Evolutionary conservation across 2,888 invertebrate species (phyloP), one percentile per base, ranked within the genome.

Genomic region (Gastrophysa polygoni): DNA sequence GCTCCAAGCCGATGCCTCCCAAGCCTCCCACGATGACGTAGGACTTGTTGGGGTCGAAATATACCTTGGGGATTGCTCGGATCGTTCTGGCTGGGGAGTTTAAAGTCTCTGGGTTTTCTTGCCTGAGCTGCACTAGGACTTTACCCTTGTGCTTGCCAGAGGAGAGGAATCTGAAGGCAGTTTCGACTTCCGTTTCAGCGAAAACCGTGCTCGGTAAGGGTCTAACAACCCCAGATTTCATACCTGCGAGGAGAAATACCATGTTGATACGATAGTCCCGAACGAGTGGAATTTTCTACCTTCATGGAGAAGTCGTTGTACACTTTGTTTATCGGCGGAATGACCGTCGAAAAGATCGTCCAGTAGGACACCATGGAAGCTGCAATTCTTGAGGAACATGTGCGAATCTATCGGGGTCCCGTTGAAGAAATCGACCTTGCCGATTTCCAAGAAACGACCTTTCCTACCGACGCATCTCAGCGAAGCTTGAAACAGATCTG

Each of bases 91-190:
- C 29, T 7, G 63, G 66, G 1, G 62, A 61, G 1, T 50, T 54
- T 4, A 61, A 7, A 5, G 21, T 38, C 4, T 43, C 24, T 1
- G 63, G 16, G 10, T 49, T 46, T 66, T 78, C 78, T 7, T 74
- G 68, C 17, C 77, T 64, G 20, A 80, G 71, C 73, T 83, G 76
- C 20, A 85, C 75, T n/a, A 85, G 59, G 1, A 84, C 82, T 83
- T 95, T 95, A 51, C 94, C 94, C 55, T 91, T 89, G 76, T 94
- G 93, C 78, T 92, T 92, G 24, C 92, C 88, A 18, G 84, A 82
- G 0, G 86, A 84, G 79, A 89, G 83, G 62, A 82, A 85, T 63
- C 87, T 83, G 77, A 91, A 92, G 0, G 92, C 92, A 60, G 85
- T 82, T 77, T 93, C 92, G 0, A 91, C 79, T 74, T 91, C 85